Evolutionary conservation across 1,140 invertebrate species (phyloP), one percentile per base, ranked within the genome.

Genomic region (Drosophila tristis): DNA sequence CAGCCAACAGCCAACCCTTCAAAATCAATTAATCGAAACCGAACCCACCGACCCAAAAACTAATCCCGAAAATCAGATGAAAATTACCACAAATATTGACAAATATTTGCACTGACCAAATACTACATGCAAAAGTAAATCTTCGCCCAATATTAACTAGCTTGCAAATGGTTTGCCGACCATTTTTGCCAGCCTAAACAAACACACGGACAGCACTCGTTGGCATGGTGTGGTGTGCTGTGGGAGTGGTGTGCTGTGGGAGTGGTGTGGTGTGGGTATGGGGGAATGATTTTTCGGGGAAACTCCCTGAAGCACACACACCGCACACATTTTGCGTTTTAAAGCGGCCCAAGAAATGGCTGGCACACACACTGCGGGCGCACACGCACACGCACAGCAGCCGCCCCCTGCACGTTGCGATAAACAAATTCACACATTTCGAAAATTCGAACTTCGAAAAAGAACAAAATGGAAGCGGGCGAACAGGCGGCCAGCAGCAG

Each of bases 341-440:
- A 76, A 84, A 66, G 72, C 72, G 68, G 53, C 54, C 56, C 67
- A 79, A 62, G 78, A 80, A 73, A 81, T 77, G 78, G 62, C 73
- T 64, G 26, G 16, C 20, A 56, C 45, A 51, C 31, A 5, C 15
- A 45, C 2, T 15, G 20, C 1, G 1, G 20, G 0, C 16, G 16
- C 16, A n/a, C n/a, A n/a, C 23, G 70, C 35, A 70, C 43, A 60
- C 48, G 45, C 16, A 35, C 62, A 82, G 70, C 62, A 73, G 71
- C 61, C 44, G 5, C n/a, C 11, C 2, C 53, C 15, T 31, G 16
- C 35, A 60, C 50, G 45, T 59, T 65, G 56, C 60, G 71, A 87
- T 87, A 79, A 86, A 78, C 84, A 87, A 87, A 87, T 87, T 87
- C 72, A 84, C 82, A 87, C 84, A 76, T 89, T 87, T 87, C 82